Conservation (phyloP, 2,888 invertebrate genomes). For the Cerastis rubricosa region DNA sequence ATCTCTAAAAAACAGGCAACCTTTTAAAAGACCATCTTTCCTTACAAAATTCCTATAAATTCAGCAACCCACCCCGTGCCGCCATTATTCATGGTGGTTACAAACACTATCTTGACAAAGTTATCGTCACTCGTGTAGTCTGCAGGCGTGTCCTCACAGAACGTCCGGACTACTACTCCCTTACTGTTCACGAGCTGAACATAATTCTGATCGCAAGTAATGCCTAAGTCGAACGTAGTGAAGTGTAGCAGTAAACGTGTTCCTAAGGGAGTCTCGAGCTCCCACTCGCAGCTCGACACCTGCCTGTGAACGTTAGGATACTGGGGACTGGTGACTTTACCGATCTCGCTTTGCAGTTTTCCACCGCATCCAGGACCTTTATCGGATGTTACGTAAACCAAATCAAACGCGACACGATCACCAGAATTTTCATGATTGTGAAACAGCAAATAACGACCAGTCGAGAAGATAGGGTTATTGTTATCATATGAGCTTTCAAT, state of each 20-base stretch:
- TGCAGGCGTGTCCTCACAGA: slow-evolving; percentile 90
- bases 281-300: slow-evolving; percentile 82
- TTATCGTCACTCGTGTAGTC: slow-evolving; percentile 89
- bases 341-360: slow-evolving; percentile 75
- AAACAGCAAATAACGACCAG: slow-evolving; percentile 92
- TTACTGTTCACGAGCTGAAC: slow-evolving; percentile 91
- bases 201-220: slow-evolving; percentile 92
- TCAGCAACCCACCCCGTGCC: slow-evolving; percentile 93
- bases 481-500: slow-evolving; percentile 67
- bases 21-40: neutral
- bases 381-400: slow-evolving; percentile 81
- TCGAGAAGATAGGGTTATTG: slow-evolving; percentile 91
- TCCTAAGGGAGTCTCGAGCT: slow-evolving; percentile 80
- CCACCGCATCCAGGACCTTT: slow-evolving; percentile 87
- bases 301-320: slow-evolving; percentile 82
- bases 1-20: neutral
- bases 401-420: slow-evolving; percentile 72
- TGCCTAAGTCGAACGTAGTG: slow-evolving; percentile 92
- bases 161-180: slow-evolving; percentile 82
- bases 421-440: slow-evolving; percentile 79
- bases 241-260: slow-evolving; percentile 79
- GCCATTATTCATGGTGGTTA: slow-evolving; percentile 92
- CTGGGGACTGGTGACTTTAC: slow-evolving; percentile 83
- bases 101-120: slow-evolving; percentile 91
- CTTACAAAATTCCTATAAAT: slow-evolving; percentile 71